A percentile compares a stretch with the other conserved stretches of the same genome.
Conservation (phyloP, 2,797 vertebrate species). For the Sternotherus odoratus region DNA sequence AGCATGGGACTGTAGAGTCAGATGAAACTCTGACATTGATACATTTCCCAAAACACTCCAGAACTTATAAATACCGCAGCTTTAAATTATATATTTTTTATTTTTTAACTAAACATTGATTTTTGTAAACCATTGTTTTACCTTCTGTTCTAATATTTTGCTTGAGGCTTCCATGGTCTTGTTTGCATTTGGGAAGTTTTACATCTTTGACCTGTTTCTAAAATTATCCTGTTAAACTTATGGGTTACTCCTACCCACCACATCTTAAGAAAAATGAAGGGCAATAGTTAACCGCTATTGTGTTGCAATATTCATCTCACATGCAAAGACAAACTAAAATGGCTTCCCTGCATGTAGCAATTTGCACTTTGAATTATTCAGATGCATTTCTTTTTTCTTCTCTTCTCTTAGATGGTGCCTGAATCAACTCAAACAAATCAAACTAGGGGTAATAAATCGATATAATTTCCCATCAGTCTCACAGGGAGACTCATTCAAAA, state of each 20-base stretch:
- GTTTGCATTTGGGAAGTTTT: background rate
- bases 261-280: slow-evolving; percentile 62
- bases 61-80: background rate
- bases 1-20: background rate
- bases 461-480: slow-evolving; percentile 49
- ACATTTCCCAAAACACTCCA: background rate
- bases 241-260: slow-evolving; percentile 19
- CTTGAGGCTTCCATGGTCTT: background rate
- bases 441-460: slow-evolving; percentile 43
- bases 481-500: slow-evolving; percentile 44
- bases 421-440: slow-evolving; percentile 66
- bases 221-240: background rate
- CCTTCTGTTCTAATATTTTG: background rate
- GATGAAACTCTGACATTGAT: background rate
- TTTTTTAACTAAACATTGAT: background rate
- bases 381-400: slow-evolving; percentile 49
- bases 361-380: slow-evolving; percentile 61
- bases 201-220: background rate
- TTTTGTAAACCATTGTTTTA: background rate
- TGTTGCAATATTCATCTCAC: slow-evolving; percentile 33
- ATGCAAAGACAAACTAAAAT: slow-evolving; percentile 67
- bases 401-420: slow-evolving; percentile 21
- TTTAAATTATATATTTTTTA: background rate
- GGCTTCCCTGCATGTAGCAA: slow-evolving; percentile 41
- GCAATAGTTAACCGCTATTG: slow-evolving; percentile 32